Evolutionary conservation across 1,140 invertebrate species (phyloP), one percentile per base, ranked within the genome.

Genomic region (Acromyrmex charruanus): DNA sequence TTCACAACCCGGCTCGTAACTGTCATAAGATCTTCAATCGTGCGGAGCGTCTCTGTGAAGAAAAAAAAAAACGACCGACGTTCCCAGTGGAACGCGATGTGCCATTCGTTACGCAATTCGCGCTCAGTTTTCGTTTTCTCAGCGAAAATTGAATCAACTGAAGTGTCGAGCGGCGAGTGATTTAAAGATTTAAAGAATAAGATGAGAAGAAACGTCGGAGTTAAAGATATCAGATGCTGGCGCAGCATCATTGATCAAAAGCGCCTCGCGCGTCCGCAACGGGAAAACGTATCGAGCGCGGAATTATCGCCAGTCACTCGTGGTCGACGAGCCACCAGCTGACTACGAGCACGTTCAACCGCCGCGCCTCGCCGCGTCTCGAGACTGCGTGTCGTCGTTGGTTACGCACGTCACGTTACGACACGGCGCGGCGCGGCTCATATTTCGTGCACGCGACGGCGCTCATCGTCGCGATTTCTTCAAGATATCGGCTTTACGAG

Each of bases 311-410:
- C 69, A 84, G 80, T 84, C 69, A 84, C 25, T 74, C 44, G 55
- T 61, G 39, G 25, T 28, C 25, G 35, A 66, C 65, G 35, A 25
- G 25, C 21, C 35, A 59, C 63, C 53, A 84, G 49, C 25, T 49
- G 68, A 75, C 55, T 75, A 61, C 69, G 55, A 12, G 35, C 55
- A 35, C 66, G 68, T 59, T 82, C 68, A 59, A 58, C 68, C 35
- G 80, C 21, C 39, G 53, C 80, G 80, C 35, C 35, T 55, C 53
- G 59, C 9, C 14, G 31, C 69, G 21, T 49, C 55, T 49, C 80
- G 80, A 84, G 80, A 84, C 80, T 84, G 80, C 80, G 55, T 84
- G 80, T 84, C 80, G 80, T 75, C 80, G 68, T 39, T 55, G 65
- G 80, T 74, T 74, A 59, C 68, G 53, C 55, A 39, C 80, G 66